phyloP scores from a whole-genome alignment of 2,113 vertebrate genomes.

The Corvus moneduloides region DNA sequence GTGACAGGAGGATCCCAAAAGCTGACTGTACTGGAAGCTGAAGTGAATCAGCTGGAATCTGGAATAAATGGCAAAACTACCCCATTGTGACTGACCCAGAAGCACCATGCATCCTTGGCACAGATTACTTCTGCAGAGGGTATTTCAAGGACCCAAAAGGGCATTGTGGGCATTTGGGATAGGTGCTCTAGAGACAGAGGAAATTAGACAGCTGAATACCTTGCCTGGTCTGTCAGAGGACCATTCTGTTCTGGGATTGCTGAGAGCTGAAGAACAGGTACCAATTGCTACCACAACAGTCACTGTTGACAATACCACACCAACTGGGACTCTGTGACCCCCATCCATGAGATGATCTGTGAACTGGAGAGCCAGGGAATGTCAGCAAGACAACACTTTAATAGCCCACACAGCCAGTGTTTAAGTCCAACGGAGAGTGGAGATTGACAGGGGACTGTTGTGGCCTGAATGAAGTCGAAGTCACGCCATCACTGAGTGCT shows the following conservation, averaged over 20 bases:
- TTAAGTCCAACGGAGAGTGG: background rate
- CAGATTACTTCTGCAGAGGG: background rate
- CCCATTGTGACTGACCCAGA: background rate
- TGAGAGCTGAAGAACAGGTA: background rate
- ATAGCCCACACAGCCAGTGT: too few relatives aligned
- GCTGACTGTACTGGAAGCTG: background rate
- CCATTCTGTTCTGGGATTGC: background rate
- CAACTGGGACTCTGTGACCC: background rate
- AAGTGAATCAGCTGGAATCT: background rate
- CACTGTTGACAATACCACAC: background rate
- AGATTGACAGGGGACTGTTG: background rate
- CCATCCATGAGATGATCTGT: background rate
- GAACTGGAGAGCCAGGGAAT: background rate
- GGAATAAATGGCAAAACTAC: background rate
- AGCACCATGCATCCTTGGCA: background rate
- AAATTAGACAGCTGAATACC: background rate
- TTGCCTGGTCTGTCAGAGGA: background rate
- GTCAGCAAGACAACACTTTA: background rate
- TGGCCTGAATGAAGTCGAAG: background rate
- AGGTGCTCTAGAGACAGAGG: background rate
- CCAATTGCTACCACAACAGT: rapidly evolving
- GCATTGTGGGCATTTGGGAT: background rate
- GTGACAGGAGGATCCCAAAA: background rate
- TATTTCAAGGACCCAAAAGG: background rate
- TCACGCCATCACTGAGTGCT: background rate